phyloP scores from a whole-genome alignment of 2,113 vertebrate species.

The Chrysemys picta region DNA sequence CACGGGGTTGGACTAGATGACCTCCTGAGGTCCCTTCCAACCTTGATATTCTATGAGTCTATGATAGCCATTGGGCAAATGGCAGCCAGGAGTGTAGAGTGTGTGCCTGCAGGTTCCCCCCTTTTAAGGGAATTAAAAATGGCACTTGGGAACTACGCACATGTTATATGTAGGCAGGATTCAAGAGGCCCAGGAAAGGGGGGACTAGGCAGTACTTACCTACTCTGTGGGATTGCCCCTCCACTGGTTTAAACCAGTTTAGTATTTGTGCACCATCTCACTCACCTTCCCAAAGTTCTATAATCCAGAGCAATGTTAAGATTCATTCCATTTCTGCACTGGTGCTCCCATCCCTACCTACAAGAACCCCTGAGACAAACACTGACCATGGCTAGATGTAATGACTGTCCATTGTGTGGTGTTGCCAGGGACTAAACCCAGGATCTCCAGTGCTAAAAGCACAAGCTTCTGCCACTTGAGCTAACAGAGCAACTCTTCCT shows the following conservation, averaged over 20 bases:
- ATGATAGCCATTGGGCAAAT: not conserved
- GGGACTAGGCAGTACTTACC: not conserved
- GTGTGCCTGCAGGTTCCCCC: not conserved
- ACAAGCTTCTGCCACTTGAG: not conserved
- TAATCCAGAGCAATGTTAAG: not conserved
- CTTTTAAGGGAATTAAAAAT: not conserved
- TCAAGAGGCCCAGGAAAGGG: not conserved
- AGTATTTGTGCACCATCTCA: not conserved
- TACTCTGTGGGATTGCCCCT: not conserved
- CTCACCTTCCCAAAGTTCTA: not conserved
- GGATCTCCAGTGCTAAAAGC: not conserved
- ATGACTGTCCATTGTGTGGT: accelerated
- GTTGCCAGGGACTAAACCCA: not conserved
- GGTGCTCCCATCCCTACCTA: not conserved
- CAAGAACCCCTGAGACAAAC: accelerated
- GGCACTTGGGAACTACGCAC: not conserved
- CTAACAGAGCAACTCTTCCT: not conserved
- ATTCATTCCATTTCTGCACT: not conserved
- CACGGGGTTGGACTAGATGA: too few relatives aligned
- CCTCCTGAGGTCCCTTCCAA: too few relatives aligned
- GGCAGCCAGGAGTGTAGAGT: not conserved
- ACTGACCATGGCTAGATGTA: not conserved
- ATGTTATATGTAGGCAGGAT: not conserved
- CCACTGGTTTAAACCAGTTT: not conserved
- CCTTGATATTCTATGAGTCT: not conserved